Conservation (phyloP, 2,888 invertebrate genomes). For the Brachynemurus nebulosus region DNA sequence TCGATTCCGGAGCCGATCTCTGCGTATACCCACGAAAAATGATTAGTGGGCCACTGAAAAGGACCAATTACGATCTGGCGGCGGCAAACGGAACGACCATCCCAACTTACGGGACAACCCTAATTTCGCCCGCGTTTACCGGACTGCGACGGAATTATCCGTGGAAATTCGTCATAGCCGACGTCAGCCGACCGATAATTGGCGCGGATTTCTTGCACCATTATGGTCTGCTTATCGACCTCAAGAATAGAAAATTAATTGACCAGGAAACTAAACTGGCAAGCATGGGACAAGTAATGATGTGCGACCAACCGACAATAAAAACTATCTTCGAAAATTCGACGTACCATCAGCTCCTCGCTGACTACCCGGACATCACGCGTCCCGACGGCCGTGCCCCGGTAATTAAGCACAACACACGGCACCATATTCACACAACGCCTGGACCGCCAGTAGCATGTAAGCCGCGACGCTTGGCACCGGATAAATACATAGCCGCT, state of each 20-base stretch:
- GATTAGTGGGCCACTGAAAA: background rate
- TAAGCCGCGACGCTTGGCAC: background rate
- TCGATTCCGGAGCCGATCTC: slow-evolving; percentile 5
- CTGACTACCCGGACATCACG: no score
- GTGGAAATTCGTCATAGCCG: slow-evolving; percentile 18
- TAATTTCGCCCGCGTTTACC: slow-evolving; percentile 11
- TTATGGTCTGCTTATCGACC: slow-evolving; percentile 12
- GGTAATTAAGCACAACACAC: no score
- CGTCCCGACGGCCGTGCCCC: no score
- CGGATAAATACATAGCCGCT: background rate
- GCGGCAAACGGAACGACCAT: slow-evolving; percentile 7
- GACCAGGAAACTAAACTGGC: background rate
- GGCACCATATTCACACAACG: no score
- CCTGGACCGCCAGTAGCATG: no score
- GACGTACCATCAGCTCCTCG: no score
- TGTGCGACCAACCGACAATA: no score
- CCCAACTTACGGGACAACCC: background rate
- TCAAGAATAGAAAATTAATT: slow-evolving; percentile 15
- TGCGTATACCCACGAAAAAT: slow-evolving; percentile 4
- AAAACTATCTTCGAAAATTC: no score
- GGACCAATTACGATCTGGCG: background rate
- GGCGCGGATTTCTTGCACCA: slow-evolving; percentile 16
- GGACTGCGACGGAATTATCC: slow-evolving; percentile 17
- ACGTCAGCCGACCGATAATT: slow-evolving; percentile 17
- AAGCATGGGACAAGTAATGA: background rate